Conservation (phyloP, 2,888 invertebrate genomes). For the Phytoseiulus persimilis region DNA sequence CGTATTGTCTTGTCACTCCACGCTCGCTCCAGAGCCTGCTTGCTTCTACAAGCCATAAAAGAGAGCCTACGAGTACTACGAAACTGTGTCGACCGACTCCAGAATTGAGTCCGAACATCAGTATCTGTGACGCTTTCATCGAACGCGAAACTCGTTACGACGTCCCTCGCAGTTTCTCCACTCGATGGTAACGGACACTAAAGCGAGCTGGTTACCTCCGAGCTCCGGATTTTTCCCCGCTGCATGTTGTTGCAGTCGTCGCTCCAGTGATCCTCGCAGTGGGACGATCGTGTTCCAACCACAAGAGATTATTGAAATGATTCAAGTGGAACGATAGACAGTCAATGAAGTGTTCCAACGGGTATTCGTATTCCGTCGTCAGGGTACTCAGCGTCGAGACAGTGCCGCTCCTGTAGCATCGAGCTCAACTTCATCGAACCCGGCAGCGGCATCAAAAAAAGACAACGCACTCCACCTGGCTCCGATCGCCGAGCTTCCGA, state of each 20-base stretch:
- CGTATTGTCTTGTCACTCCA: neutral
- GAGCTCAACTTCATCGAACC: neutral
- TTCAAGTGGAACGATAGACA: too few relatives aligned
- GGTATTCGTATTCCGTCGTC: neutral
- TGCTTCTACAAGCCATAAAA: neutral
- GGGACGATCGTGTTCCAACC: too few relatives aligned
- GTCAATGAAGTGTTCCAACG: too few relatives aligned
- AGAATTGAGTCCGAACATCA: neutral
- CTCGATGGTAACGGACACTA: too few relatives aligned
- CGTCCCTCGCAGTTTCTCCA: too few relatives aligned
- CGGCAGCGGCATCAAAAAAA: neutral
- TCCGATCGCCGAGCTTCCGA: constrained; percentile 29
- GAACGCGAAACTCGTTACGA: too few relatives aligned
- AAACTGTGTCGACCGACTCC: neutral
- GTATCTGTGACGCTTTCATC: too few relatives aligned
- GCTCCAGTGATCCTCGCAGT: too few relatives aligned
- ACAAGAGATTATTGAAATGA: too few relatives aligned
- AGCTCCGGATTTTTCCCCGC: too few relatives aligned
- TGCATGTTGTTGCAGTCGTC: too few relatives aligned
- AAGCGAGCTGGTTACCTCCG: too few relatives aligned
- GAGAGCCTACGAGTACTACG: neutral
- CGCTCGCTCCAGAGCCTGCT: neutral
- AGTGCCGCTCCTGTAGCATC: constrained; percentile 8
- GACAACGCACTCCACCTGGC: constrained; percentile 9
- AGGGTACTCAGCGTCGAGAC: constrained; percentile 18